Conservation (phyloP, 2,113 vertebrate species). For the Narcine bancroftii region DNA sequence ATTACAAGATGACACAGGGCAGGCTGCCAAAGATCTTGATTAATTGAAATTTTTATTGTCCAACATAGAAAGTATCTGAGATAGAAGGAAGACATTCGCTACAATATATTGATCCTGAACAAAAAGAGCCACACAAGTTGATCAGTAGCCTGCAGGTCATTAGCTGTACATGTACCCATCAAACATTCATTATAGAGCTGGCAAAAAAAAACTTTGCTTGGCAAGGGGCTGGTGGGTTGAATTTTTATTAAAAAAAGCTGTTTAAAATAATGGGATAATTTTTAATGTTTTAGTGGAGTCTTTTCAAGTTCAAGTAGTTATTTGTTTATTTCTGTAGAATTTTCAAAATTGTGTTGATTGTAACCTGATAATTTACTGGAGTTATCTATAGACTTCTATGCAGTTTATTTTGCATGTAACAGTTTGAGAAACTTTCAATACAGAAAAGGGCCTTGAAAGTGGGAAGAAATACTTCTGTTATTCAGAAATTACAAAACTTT, state of each 20-base stretch:
- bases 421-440: background rate
- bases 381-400: background rate
- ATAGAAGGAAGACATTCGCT: no score
- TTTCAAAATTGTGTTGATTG: background rate
- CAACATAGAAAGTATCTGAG: no score
- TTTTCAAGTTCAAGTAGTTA: background rate
- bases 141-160: no score
- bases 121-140: no score
- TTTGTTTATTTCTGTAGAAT: background rate
- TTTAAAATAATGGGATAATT: background rate
- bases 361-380: background rate
- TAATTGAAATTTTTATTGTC: background rate
- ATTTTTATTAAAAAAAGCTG: background rate
- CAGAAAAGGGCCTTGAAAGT: background rate
- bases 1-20: background rate
- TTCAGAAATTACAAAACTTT: no score
- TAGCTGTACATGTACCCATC: no score
- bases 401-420: background rate
- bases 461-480: background rate
- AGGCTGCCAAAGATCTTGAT: background rate
- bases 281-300: background rate
- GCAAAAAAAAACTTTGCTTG: background rate
- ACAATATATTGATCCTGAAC: no score
- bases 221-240: background rate
- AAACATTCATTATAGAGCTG: background rate